Evolutionary conservation across 1,140 invertebrate species (phyloP), one percentile per base, ranked within the genome.

Genomic region (Saxidomus purpurata): DNA sequence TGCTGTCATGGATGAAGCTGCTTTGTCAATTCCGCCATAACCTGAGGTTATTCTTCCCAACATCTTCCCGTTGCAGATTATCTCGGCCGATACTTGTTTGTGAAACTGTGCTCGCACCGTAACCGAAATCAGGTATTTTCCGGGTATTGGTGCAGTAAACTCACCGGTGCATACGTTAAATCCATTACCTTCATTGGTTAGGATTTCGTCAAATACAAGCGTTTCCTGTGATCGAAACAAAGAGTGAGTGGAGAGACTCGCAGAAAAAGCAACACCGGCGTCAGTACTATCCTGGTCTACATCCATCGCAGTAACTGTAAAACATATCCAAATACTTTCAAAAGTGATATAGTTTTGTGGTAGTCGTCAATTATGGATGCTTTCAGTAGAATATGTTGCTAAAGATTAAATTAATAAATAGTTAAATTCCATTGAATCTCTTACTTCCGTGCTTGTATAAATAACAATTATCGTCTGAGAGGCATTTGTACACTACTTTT

Each of bases 41-140:
- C 83, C 83, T 22, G 63, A 76, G 0, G 71, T 77, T 6, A 77
- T 28, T 40, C 31, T 25, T 4, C 67, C 69, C 0, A 87, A n/a
- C 34, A 38, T 59, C 22, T 49, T 61, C 8, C 15, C 84, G 19
- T 52, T 69, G 34, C 69, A n/a, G 15, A 52, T 31, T 28, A 87
- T 40, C 36, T 76, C 84, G 15, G 84, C 71, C 4, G 69, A 87
- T 43, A 43, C 4, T 43, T 40, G 40, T 61, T 55, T 87, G 31
- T 87, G 69, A 40, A 34, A 77, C 40, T 87, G 38, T 38, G 84
- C 71, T 25, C 69, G n/a, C 8, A 59, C 52, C 25, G 71, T 87
- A 15, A 87, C 49, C 17, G 84, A 76, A 36, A 87, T 55, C 8
- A 87, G 34, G 36, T 87, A 87, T 22, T 43, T 17, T 19, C 84